Conservation (phyloP, 2,888 invertebrate genomes). For the Scrobipalpa atriplicella region DNA sequence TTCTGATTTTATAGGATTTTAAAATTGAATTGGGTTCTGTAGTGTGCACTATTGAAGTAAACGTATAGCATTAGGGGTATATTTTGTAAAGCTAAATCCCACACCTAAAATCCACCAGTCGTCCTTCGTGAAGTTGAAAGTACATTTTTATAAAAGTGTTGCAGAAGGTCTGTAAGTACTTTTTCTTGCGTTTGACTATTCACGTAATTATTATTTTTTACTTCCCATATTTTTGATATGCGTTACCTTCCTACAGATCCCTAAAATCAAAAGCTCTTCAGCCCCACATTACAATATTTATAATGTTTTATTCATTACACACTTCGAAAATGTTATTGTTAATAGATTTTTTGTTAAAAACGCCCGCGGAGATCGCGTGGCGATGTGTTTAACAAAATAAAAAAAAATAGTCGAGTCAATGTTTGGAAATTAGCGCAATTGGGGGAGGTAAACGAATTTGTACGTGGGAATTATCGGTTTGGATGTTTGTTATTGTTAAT, state of each 20-base stretch:
- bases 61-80: too few relatives aligned
- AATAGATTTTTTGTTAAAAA: slow-evolving; percentile 50
- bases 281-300: slow-evolving; percentile 35
- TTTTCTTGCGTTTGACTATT: too few relatives aligned
- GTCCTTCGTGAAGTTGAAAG: too few relatives aligned
- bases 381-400: slow-evolving; percentile 62
- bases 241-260: background rate
- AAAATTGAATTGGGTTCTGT: slow-evolving; percentile 42
- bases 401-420: slow-evolving; percentile 48
- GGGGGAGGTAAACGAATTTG: slow-evolving; percentile 47
- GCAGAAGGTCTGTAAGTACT: too few relatives aligned
- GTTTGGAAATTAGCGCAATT: slow-evolving; percentile 67
- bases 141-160: too few relatives aligned
- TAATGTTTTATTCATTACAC: slow-evolving; percentile 73
- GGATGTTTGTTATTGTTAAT: slow-evolving; percentile 24
- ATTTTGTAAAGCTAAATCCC: too few relatives aligned
- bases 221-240: too few relatives aligned
- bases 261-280: slow-evolving; percentile 37
- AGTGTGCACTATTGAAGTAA: too few relatives aligned
- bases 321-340: slow-evolving; percentile 61
- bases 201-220: too few relatives aligned
- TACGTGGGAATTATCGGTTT: slow-evolving; percentile 56
- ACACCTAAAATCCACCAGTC: too few relatives aligned
- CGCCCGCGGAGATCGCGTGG: slow-evolving; percentile 74
- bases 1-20: slow-evolving; percentile 46